Conservation (phyloP, 2,888 invertebrate genomes). For the Lasioglossum pauxillum region DNA sequence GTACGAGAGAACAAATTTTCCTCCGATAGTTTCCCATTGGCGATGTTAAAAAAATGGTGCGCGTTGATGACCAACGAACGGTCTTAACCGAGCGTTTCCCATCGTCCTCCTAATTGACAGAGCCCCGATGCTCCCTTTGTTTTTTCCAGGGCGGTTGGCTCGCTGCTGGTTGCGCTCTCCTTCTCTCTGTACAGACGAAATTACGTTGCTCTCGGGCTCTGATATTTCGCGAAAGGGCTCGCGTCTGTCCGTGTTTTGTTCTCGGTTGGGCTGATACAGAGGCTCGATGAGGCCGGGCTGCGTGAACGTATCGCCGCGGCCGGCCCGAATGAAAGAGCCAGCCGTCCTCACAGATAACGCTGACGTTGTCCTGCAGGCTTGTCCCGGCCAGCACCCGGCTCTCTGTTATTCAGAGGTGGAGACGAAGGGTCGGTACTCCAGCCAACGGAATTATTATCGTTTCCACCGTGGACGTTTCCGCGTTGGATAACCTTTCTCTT, state of each 20-base stretch:
- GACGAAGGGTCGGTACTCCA: conserved; percentile 15
- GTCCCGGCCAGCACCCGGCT: conserved; percentile 11
- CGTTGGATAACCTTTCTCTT: conserved; percentile 16
- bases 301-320: conserved; percentile 47
- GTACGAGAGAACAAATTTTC: background rate
- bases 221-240: conserved; percentile 44
- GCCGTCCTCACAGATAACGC: conserved; percentile 42
- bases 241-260: conserved; percentile 40
- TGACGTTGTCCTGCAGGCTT: conserved; percentile 41
- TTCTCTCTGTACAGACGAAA: conserved; percentile 61
- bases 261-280: conserved; percentile 40
- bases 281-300: conserved; percentile 44
- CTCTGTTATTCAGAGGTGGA: conserved; percentile 23
- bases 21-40: background rate
- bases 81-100: conserved; percentile 40
- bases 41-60: conserved; percentile 12
- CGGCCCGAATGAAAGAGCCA: conserved; percentile 39
- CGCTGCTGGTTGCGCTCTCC: background rate
- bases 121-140: conserved; percentile 77
- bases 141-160: conserved; percentile 39
- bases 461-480: conserved; percentile 13
- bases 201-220: conserved; percentile 48
- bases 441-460: conserved; percentile 43
- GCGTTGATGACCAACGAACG: conserved; percentile 3
- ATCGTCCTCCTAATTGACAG: conserved; percentile 75